Percentiles rank a stretch among this genome's conserved stretches.
Evolutionary conservation across 2,113 vertebrate species (phyloP).

Genomic region (Sylvia atricapilla): DNA sequence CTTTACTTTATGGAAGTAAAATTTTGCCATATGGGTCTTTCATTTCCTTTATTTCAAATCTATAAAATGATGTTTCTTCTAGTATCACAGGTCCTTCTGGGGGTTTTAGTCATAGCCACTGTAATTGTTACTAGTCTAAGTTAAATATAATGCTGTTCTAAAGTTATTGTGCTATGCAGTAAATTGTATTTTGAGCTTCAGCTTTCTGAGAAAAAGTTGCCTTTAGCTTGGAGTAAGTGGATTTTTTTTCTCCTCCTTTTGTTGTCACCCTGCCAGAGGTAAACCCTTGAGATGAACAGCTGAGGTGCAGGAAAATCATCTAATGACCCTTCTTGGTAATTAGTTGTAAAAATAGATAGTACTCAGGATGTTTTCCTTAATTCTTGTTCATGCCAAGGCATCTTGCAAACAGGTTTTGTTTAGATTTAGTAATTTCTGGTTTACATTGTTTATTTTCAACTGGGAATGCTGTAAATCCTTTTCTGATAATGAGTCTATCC

Average conservation of each 20-base stretch:
- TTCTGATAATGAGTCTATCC: neutral
- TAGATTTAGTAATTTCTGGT: neutral
- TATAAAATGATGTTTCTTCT: neutral
- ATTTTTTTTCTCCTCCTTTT: neutral
- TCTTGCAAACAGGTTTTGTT: neutral
- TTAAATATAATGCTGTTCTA: neutral
- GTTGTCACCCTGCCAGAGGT: neutral
- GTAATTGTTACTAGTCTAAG: neutral
- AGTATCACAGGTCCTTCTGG: neutral
- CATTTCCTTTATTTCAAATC: neutral
- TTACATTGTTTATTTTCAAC: neutral
- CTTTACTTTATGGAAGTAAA: neutral
- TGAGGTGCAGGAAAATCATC: neutral
- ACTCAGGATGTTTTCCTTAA: neutral
- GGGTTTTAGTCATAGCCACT: neutral
- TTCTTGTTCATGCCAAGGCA: neutral
- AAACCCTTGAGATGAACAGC: neutral
- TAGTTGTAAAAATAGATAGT: neutral
- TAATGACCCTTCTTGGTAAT: neutral
- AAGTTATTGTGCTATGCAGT: fast-evolving
- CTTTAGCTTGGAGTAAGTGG: neutral
- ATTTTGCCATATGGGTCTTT: neutral
- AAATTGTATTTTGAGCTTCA: neutral
- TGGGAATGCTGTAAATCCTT: neutral
- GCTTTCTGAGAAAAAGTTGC: neutral